Evolutionary conservation across 2,797 vertebrate species (phyloP).

Genomic region (Hafferia zeledoni): DNA sequence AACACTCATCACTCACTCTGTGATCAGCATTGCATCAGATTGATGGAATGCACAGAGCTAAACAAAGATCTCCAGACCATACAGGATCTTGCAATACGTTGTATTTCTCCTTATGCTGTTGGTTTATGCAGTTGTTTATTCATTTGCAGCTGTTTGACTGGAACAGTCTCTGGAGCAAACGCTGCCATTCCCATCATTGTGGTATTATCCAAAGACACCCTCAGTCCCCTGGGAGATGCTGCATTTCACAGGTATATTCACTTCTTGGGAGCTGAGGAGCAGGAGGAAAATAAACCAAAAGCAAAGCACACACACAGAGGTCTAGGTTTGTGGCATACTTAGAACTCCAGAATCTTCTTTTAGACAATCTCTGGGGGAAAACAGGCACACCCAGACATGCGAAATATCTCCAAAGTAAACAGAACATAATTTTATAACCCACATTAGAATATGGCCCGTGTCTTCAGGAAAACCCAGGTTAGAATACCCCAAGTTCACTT

Average conservation of each 20-base stretch:
- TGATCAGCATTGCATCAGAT: background rate
- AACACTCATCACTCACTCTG: fast-evolving
- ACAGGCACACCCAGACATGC: background rate
- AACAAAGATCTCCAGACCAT: background rate
- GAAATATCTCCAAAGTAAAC: background rate
- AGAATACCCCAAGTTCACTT: background rate
- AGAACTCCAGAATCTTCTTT: background rate
- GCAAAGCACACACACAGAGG: background rate
- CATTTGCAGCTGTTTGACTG: background rate
- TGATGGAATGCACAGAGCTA: background rate
- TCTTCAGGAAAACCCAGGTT: background rate
- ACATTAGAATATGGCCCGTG: background rate
- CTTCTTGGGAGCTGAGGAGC: background rate
- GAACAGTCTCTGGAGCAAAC: background rate
- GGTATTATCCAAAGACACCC: background rate
- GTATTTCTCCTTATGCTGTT: background rate
- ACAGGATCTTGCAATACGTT: background rate
- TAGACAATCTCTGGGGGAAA: background rate
- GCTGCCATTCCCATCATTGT: background rate
- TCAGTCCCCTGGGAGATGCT: background rate
- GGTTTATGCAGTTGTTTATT: background rate
- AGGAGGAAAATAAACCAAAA: fast-evolving
- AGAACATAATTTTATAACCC: background rate
- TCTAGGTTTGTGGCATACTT: background rate
- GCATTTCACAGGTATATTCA: background rate